Conservation (phyloP, 2,797 vertebrate species). For the Notolepis coatsorum region DNA sequence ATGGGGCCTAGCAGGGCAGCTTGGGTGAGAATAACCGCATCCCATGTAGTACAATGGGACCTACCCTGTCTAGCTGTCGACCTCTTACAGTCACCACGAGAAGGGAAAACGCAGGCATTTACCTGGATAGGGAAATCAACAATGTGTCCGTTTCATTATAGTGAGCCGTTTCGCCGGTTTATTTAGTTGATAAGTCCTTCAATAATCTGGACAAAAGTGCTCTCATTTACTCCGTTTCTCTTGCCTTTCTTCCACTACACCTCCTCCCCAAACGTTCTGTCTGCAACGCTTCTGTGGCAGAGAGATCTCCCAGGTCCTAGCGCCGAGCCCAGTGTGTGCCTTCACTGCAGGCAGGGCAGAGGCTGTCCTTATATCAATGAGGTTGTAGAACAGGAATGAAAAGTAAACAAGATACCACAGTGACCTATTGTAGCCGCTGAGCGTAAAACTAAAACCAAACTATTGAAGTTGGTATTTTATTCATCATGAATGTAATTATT, state of each 20-base stretch:
- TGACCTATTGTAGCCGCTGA: not conserved
- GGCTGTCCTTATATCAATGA: too few relatives aligned
- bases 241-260: conserved; percentile 85
- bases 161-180: conserved; percentile 74
- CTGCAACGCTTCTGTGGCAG: conserved; percentile 78
- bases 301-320: conserved; percentile 78
- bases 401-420: conserved; percentile 1
- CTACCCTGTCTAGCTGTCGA: conserved; percentile 80
- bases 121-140: conserved; percentile 80
- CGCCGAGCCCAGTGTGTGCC: conserved; percentile 39
- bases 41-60: conserved; percentile 84
- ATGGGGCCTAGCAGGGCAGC: conserved; percentile 83
- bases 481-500: too few relatives aligned
- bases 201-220: conserved; percentile 83
- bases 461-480: not conserved
- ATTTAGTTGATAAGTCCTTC: conserved; percentile 80
- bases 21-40: conserved; percentile 84
- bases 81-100: conserved; percentile 75
- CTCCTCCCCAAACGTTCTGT: conserved; percentile 82
- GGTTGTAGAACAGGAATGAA: not conserved
- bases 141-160: conserved; percentile 82
- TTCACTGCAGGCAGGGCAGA: too few relatives aligned
- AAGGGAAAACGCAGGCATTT: conserved; percentile 77
- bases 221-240: conserved; percentile 86
- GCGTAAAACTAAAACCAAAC: too few relatives aligned